phyloP scores from a whole-genome alignment of 1,140 invertebrate genomes.

The Lepidurus packardi region DNA sequence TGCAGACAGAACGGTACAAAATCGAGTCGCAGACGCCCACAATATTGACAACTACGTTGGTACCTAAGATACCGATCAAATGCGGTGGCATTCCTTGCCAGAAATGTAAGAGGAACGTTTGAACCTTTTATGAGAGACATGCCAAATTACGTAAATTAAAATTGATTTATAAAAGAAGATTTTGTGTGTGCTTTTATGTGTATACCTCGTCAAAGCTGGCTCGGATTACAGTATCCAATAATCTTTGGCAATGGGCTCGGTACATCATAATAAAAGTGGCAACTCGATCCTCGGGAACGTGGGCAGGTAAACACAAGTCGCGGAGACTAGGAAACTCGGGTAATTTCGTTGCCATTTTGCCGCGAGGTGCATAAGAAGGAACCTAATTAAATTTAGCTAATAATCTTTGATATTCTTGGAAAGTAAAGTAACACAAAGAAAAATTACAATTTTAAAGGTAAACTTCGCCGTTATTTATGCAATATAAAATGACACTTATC shows the following conservation, averaged over 20 bases:
- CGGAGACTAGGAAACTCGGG: conserved; percentile 51
- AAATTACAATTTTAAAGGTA: too few relatives aligned
- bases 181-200: conserved; percentile 27
- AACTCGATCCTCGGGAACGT: conserved; percentile 47
- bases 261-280: conserved; percentile 54
- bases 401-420: not conserved
- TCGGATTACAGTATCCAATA: conserved; percentile 51
- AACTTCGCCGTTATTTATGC: too few relatives aligned
- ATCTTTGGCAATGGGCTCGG: conserved; percentile 51
- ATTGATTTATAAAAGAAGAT: not conserved
- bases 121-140: conserved; percentile 43
- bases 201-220: conserved; percentile 52
- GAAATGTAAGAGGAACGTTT: conserved; percentile 52
- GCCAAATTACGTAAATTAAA: not conserved
- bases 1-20: conserved; percentile 51
- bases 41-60: conserved; percentile 47
- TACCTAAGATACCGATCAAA: conserved; percentile 47
- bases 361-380: conserved; percentile 23
- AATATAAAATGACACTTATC: not conserved
- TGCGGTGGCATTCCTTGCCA: conserved; percentile 54
- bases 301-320: conserved; percentile 47
- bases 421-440: too few relatives aligned
- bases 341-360: conserved; percentile 41
- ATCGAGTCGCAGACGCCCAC: conserved; percentile 53
- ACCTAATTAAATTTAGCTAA: not conserved